phyloP scores from a whole-genome alignment of 2,888 invertebrate genomes.

The Hoplodrina blanda region DNA sequence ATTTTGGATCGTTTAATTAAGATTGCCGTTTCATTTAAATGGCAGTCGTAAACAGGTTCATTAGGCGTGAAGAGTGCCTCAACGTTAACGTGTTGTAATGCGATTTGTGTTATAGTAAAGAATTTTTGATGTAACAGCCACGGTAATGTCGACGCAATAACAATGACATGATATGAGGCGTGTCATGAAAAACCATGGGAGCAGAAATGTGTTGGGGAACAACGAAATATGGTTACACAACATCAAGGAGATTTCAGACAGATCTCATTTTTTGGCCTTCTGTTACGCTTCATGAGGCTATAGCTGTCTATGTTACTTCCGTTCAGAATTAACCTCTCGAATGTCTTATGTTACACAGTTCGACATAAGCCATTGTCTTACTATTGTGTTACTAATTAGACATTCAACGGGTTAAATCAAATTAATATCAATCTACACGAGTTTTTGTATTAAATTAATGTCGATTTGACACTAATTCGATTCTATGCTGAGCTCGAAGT shows the following conservation, averaged over 20 bases:
- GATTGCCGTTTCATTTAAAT: constrained; percentile 49
- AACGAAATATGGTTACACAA: background rate
- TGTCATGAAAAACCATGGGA: constrained; percentile 7
- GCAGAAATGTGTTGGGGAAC: background rate
- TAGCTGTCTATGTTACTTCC: background rate
- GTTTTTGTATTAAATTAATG: background rate
- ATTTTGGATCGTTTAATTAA: constrained; percentile 53
- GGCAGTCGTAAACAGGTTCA: constrained; percentile 49
- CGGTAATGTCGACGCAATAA: constrained; percentile 14
- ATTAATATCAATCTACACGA: background rate
- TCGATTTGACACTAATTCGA: constrained; percentile 13
- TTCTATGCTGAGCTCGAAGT: background rate
- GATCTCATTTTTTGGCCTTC: background rate
- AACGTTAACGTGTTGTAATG: constrained; percentile 23
- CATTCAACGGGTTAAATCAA: constrained; percentile 1
- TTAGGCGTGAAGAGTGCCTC: constrained; percentile 29
- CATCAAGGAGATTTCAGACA: background rate
- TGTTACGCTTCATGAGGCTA: background rate
- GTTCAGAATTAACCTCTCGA: too few species aligned
- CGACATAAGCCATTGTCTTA: too few species aligned
- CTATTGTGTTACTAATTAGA: too few species aligned
- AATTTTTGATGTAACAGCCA: constrained; percentile 19
- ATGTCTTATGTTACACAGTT: too few species aligned
- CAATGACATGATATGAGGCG: constrained; percentile 1
- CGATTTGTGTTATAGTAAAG: constrained; percentile 34